phyloP scores from a whole-genome alignment of 2,113 vertebrate species.

The Melanocharis versteri region DNA sequence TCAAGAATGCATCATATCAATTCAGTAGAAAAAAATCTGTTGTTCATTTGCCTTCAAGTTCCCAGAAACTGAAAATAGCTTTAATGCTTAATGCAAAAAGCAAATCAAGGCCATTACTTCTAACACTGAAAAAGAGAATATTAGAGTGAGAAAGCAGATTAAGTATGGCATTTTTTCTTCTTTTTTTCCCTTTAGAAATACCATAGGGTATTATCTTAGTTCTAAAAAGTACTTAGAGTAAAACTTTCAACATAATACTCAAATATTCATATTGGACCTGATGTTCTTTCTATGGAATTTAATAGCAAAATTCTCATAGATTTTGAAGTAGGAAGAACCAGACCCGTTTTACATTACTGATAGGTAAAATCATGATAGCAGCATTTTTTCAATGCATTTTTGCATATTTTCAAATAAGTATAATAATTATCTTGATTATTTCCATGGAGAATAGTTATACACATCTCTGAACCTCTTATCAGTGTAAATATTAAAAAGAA shows the following conservation, averaged over 20 bases:
- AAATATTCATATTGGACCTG: not conserved
- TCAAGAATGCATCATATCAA: not conserved
- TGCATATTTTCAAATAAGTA: constrained; percentile 9
- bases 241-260: not conserved
- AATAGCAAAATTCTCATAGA: not conserved
- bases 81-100: not conserved
- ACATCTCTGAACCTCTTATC: constrained; percentile 5
- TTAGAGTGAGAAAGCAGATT: not conserved
- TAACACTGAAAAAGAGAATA: not conserved
- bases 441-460: constrained; percentile 49
- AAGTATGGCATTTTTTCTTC: not conserved
- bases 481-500: constrained; percentile 42
- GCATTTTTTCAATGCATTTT: not conserved
- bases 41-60: not conserved
- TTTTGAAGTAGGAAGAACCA: not conserved
- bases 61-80: not conserved
- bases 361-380: not conserved
- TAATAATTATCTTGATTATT: constrained; percentile 30
- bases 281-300: not conserved
- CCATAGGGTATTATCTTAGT: not conserved
- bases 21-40: not conserved
- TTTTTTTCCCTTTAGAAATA: not conserved
- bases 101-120: not conserved
- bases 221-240: not conserved
- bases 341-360: not conserved